phyloP scores from a whole-genome alignment of 2,113 vertebrate genomes.

The Picathartes gymnocephalus region DNA sequence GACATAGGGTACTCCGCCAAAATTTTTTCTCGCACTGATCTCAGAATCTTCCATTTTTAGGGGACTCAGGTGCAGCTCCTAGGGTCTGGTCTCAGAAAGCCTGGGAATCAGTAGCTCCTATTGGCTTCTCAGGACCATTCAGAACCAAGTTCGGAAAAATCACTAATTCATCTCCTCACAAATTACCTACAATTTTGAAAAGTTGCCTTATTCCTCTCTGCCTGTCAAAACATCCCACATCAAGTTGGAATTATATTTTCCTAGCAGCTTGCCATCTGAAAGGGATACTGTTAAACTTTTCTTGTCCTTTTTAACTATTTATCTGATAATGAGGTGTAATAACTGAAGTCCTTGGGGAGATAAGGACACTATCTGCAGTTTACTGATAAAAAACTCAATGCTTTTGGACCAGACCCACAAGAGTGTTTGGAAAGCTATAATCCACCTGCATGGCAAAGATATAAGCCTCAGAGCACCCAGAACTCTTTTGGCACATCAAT shows the following conservation, averaged over 20 bases:
- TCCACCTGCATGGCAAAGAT: background rate
- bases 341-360: background rate
- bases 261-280: background rate
- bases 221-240: background rate
- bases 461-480: slow-evolving; percentile 17
- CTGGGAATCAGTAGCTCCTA: background rate
- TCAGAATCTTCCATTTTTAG: background rate
- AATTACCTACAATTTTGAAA: background rate
- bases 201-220: background rate
- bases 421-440: background rate
- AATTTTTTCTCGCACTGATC: slow-evolving; percentile 26
- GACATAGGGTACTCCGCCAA: slow-evolving; percentile 30
- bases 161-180: background rate
- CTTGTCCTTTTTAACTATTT: background rate
- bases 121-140: background rate
- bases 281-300: background rate
- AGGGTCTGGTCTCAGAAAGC: background rate
- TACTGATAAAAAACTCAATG: background rate
- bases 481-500: slow-evolving; percentile 20
- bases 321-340: background rate
- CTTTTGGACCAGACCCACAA: background rate
- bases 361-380: background rate
- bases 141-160: background rate
- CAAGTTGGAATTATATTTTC: background rate
- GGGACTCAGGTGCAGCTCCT: background rate